A percentile compares a stretch with the other conserved stretches of the same genome.
These are phyloP conservation scores for Phataginus tricuspis DNA, from an alignment of 2,797 vertebrate genomes.

Conservation along the genomic window DNA sequence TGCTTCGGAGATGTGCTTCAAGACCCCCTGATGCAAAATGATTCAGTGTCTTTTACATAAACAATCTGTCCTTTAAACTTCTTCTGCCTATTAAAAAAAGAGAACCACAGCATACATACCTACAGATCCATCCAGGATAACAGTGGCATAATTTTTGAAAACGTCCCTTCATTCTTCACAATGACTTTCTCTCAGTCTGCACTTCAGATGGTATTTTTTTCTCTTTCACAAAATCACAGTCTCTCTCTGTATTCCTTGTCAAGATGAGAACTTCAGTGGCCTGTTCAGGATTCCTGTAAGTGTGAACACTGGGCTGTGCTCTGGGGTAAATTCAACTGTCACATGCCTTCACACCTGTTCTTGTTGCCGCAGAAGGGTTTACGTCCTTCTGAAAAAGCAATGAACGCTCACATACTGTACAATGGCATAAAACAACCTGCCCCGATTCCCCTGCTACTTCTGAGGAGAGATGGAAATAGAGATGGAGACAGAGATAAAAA, in stretches of 20 bases:
- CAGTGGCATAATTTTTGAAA: too few relatives aligned
- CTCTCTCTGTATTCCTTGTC: too few relatives aligned
- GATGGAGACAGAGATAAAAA: neutral
- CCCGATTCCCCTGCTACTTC: neutral
- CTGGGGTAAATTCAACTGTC: neutral
- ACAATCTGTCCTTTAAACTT: neutral
- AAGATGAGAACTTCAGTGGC: neutral
- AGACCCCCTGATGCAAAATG: constrained; percentile 82
- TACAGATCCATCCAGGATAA: too few relatives aligned
- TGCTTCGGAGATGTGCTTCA: constrained; percentile 85
- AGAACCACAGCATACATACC: neutral
- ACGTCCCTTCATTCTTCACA: neutral
- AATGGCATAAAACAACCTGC: neutral
- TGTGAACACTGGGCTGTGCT: neutral
- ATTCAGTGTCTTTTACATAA: neutral
- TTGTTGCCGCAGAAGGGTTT: neutral
- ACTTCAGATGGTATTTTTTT: too few relatives aligned
- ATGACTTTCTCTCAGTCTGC: too few relatives aligned
- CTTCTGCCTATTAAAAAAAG: neutral
- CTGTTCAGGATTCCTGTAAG: neutral
- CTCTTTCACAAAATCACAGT: too few relatives aligned
- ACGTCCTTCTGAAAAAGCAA: neutral
- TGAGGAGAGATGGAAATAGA: neutral
- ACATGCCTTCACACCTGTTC: neutral
- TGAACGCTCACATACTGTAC: neutral